Base-by-base conservation (phyloP, 2,888 invertebrate species). In the Drosophila recens region DNA sequence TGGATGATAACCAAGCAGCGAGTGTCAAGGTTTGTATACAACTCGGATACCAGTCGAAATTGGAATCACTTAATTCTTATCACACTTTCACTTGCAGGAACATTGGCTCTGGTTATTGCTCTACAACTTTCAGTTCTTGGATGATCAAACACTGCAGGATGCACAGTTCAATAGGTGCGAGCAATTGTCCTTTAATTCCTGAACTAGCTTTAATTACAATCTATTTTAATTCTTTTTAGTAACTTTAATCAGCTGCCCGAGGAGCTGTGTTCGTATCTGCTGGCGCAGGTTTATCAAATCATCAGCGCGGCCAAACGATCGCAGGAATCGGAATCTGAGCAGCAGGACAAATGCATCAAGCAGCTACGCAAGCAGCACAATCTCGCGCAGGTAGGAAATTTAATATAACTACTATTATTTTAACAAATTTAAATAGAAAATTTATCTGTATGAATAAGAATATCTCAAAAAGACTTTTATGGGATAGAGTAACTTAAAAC, bases 261-360 rank as follows among this genome's bases (percentile, higher is more conserved):
- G 52, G 91, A 92, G 62, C 71, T 92, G 17, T 92, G 91, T 36
- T 92, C 91, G 3, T 92, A 90, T 78, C 75, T 93, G 48, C 72
- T 92, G 67, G 90, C 91, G 68, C 87, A 91, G 64, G 90, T 93
- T 8, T 91, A 91, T 77, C 90, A 90, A 64, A 92, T 92, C 52
- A 92, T 92, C 33, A 91, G 91, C 64, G 85, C 90, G 51, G 91
- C 92, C 0, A 83, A 91, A 58, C 82, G 89, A 33, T 90, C 87
- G 3, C 75, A 80, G 40, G 78, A 77, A 9, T 71, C 75, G 38
- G 79, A 77, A 33, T 38, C 65, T 13, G 86, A 85, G 27, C 75
- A 79, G 46, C 73, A 72, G 38, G 68, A 67, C 20, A 87, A 79
- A 27, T 85, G 84, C 72, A 80, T 89, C 1, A 82, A 83, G 56